These are phyloP conservation scores for Syngnathoides biaculeatus DNA, from an alignment of 2,113 vertebrate genomes.

Conservation along the genomic window DNA sequence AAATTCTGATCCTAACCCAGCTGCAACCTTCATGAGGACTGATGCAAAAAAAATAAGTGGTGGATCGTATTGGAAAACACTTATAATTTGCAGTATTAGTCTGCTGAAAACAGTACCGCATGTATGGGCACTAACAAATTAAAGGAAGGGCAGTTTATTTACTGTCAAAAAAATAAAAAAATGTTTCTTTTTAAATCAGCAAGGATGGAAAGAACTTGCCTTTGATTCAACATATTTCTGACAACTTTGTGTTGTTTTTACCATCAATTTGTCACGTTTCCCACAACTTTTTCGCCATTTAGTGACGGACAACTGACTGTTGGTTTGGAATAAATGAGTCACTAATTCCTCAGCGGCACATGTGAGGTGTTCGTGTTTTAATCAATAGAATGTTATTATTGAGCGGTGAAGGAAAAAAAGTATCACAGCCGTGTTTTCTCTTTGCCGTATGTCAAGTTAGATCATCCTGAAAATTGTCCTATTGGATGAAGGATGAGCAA, in stretches of 20 bases:
- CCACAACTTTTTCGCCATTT: neutral
- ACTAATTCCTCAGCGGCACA: slow-evolving; percentile 12
- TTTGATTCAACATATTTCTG: neutral
- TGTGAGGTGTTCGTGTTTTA: slow-evolving; percentile 10
- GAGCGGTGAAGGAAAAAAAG: slow-evolving; percentile 43
- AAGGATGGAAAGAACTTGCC: slow-evolving; percentile 1
- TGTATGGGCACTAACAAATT: neutral
- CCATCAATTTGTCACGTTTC: neutral
- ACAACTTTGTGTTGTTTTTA: neutral
- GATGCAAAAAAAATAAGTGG: too few species aligned
- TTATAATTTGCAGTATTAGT: too few species aligned
- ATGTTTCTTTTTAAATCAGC: neutral
- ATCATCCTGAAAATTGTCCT: slow-evolving; percentile 20
- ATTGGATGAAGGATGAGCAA: slow-evolving; percentile 36
- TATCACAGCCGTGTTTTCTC: slow-evolving; percentile 11
- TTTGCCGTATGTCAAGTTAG: slow-evolving; percentile 21
- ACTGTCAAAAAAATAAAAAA: neutral
- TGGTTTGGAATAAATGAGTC: slow-evolving; percentile 34
- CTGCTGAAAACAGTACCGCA: neutral
- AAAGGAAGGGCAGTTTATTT: neutral
- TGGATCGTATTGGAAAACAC: too few species aligned
- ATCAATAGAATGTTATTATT: slow-evolving; percentile 47
- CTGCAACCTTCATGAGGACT: too few species aligned
- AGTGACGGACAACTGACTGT: neutral
- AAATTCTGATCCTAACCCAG: too few species aligned